Conservation (phyloP, 2,113 vertebrate species). For the Amia ocellicauda region DNA sequence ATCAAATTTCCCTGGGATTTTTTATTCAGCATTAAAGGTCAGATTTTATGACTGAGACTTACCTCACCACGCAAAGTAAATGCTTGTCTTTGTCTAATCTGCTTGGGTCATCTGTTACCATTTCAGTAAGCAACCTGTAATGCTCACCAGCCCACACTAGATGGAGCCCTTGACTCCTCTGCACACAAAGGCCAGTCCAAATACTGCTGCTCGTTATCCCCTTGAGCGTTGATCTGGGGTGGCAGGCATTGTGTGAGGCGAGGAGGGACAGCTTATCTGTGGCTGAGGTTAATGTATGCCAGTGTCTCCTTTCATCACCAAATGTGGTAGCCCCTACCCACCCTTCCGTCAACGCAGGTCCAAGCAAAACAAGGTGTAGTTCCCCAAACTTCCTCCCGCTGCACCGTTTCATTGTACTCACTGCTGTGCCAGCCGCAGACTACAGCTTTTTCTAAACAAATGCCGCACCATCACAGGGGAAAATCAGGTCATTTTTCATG, state of each 20-base stretch:
- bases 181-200: neutral
- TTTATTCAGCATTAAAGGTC: too few relatives aligned
- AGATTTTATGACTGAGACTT: too few relatives aligned
- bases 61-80: neutral
- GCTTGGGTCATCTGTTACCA: neutral
- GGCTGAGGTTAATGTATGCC: neutral
- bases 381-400: neutral
- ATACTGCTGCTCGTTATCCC: neutral
- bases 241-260: constrained; percentile 4
- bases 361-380: constrained; percentile 26
- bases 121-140: neutral
- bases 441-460: too few relatives aligned
- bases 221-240: neutral
- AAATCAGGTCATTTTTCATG: too few relatives aligned
- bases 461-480: too few relatives aligned
- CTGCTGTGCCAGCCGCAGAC: neutral
- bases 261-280: constrained; percentile 1
- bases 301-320: constrained; percentile 3
- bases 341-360: constrained; percentile 13
- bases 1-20: too few relatives aligned
- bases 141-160: constrained; percentile 26
- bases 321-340: constrained; percentile 7
- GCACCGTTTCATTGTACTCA: neutral
- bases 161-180: constrained; percentile 34
- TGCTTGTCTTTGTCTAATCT: neutral